phyloP scores from a whole-genome alignment of 1,140 invertebrate species.

The Eurosta solidaginis region DNA sequence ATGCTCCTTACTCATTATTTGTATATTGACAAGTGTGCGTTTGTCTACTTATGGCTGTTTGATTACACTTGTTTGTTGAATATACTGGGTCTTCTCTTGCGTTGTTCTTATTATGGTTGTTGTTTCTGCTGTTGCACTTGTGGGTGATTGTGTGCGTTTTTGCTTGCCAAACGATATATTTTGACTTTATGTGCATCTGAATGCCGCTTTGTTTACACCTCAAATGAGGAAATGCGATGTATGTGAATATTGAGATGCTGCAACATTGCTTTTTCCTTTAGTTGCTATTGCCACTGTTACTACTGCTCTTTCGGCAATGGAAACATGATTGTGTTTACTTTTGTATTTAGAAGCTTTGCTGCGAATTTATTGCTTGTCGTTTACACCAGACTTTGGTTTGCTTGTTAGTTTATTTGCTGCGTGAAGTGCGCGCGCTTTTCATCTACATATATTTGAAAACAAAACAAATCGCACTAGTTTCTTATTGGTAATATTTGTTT shows the following conservation, averaged over 20 bases:
- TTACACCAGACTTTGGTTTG: slow-evolving; percentile 22
- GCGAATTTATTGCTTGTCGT: not conserved
- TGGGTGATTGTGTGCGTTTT: slow-evolving; percentile 12
- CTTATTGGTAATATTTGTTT: not conserved
- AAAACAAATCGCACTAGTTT: not conserved
- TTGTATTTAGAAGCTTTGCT: too few species aligned
- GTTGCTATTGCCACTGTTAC: not conserved
- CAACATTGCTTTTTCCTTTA: not conserved
- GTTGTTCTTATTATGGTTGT: not conserved
- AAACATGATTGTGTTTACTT: too few species aligned
- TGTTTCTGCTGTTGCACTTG: not conserved
- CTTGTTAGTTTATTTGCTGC: not conserved
- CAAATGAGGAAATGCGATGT: not conserved
- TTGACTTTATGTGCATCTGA: not conserved
- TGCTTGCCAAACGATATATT: not conserved
- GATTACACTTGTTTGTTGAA: slow-evolving; percentile 9
- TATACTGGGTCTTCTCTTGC: not conserved
- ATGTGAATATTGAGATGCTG: slow-evolving; percentile 7
- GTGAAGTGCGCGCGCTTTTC: not conserved
- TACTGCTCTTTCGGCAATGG: not conserved
- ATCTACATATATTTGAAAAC: not conserved
- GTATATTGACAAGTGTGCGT: not conserved
- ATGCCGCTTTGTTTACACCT: slow-evolving; percentile 11
- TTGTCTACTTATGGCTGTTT: not conserved
- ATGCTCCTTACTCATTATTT: not conserved